Evolutionary conservation across 2,113 vertebrate genomes (phyloP).

Genomic region (Microtus montanus): DNA sequence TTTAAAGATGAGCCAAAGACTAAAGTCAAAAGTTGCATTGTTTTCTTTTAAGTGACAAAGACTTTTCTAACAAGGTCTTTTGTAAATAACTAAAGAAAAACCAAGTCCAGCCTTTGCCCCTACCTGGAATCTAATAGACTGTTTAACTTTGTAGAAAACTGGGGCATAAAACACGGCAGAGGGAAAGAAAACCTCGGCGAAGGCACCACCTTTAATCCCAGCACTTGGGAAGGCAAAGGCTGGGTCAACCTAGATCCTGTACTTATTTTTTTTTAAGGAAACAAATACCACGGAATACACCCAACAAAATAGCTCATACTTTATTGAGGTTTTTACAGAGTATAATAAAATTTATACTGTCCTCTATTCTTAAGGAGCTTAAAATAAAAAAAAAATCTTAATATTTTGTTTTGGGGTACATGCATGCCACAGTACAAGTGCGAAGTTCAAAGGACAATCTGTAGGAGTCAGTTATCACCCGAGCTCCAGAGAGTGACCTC

Average conservation of each 20-base stretch:
- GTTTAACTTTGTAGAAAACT: background rate
- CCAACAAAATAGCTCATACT: background rate
- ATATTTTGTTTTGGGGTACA: background rate
- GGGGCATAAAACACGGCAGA: conserved; percentile 10
- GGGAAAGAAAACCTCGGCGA: background rate
- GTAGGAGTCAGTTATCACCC: background rate
- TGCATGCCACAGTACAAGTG: background rate
- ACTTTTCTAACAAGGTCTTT: conserved; percentile 25
- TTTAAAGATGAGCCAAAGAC: background rate
- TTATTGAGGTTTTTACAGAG: background rate
- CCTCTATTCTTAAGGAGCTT: conserved; percentile 32
- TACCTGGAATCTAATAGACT: conserved; percentile 1
- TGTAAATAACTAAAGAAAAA: conserved; percentile 43
- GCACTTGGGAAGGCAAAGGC: background rate
- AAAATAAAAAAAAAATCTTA: background rate
- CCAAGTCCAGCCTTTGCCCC: background rate
- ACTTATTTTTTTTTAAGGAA: background rate
- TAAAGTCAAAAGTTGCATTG: conserved; percentile 26
- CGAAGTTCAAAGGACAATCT: background rate
- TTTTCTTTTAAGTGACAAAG: background rate
- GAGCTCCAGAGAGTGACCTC: background rate
- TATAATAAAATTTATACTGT: background rate
- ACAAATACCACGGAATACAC: background rate
- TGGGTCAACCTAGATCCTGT: background rate
- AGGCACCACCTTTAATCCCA: background rate